Evolutionary conservation across 2,888 invertebrate genomes (phyloP), one percentile per base, ranked within the genome.

Genomic region (Coremacera marginata): DNA sequence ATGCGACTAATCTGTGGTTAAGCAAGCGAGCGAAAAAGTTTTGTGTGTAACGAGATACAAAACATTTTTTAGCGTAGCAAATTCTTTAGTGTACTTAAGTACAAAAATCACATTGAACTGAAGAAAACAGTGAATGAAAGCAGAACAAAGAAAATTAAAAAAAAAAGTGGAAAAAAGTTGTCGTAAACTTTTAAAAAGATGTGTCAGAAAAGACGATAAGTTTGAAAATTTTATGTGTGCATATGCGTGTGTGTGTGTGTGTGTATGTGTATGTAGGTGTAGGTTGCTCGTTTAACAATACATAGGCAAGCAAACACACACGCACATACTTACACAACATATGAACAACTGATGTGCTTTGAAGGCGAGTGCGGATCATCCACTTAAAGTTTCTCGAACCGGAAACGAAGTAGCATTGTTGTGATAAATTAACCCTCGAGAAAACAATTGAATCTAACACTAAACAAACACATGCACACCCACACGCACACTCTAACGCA

Each of bases 341-440:
- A 44, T 14, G 19, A 60, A 27, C 25, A 60, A 60, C 22, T 62
- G 49, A 57, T 44, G 44, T 44, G 44, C 44, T 44, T 44, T 44
- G 11, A 44, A 44, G 44, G 44, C n/a, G 14, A 55, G 5, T 19
- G 67, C 70, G 55, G 16, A 55, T 49, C 16, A n/a, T 44, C 68
- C 22, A 27, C 19, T 68, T 79, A 76, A 81, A 78, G 76, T 79
- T 74, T 52, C 55, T 78, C 72, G 70, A 78, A 81, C 76, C 78
- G 80, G 80, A 81, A 80, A 80, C 80, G 77, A 80, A 75, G 78
- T 77, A 76, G 77, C 75, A 71, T 79, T 81, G 82, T 82, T 78
- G 81, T 84, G 86, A 86, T 86, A 86, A 86, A 86, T 86, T 85
- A 83, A 84, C 83, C 81, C 83, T 85, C 83, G 81, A 83, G 82